Percentiles rank a stretch among this genome's conserved stretches.
Evolutionary conservation across 2,888 invertebrate genomes (phyloP).

Genomic region (Calameuta idolon): DNA sequence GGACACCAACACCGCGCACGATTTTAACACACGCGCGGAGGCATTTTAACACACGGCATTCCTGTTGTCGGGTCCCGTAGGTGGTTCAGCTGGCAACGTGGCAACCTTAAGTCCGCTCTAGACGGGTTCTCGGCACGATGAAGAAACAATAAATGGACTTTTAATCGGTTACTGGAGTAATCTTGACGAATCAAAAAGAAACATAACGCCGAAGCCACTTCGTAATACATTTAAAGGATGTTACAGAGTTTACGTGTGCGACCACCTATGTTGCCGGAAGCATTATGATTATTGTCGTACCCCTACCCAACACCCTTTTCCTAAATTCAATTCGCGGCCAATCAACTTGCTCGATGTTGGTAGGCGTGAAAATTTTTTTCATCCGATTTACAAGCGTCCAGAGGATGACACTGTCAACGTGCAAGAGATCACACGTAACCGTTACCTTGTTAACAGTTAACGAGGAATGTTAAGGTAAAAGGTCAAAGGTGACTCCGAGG

Average conservation of each 20-base stretch:
- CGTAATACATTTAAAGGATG: background rate
- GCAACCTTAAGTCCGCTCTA: constrained; percentile 53
- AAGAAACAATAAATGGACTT: background rate
- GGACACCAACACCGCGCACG: constrained; percentile 40
- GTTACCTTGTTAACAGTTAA: background rate
- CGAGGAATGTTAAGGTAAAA: background rate
- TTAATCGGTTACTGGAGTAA: background rate
- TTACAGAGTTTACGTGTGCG: background rate
- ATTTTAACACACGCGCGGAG: constrained; percentile 44
- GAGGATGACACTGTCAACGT: background rate
- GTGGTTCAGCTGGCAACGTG: constrained; percentile 63
- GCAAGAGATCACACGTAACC: background rate
- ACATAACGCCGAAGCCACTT: background rate
- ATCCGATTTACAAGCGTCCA: background rate
- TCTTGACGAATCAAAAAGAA: background rate
- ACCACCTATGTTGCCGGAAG: background rate
- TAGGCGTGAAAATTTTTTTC: background rate
- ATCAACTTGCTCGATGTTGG: background rate
- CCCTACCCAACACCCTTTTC: background rate
- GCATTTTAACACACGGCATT: constrained; percentile 66
- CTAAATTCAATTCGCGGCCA: background rate
- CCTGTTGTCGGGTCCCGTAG: constrained; percentile 60
- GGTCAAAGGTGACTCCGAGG: background rate
- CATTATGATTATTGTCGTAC: background rate
- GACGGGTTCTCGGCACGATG: constrained; percentile 23